Evolutionary conservation across 2,888 invertebrate genomes (phyloP), one percentile per base, ranked within the genome.

Genomic region (Sepiola atlantica): DNA sequence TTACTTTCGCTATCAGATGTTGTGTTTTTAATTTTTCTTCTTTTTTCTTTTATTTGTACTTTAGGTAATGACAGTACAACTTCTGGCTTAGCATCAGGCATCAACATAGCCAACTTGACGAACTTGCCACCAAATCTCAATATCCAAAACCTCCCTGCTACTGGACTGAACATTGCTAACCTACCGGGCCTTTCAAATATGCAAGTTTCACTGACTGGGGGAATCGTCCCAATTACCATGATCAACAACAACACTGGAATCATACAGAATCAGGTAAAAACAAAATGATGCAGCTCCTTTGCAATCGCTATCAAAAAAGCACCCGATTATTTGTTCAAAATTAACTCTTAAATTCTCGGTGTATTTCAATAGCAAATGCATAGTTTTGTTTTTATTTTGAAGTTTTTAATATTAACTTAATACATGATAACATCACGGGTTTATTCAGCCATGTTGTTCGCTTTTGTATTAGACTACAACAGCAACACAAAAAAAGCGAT

Each of bases 161-260:
- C 96, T 16, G 96, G 96, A 1, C 95, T 97, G 12, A 96, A 96
- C 94, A 96, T 97, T 21, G 95, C 97, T 93, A 97, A 96, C 94
- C 95, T 97, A 45, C 96, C 96, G 94, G 96, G 96, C 16, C 95
- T 97, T 28, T 96, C 96, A 94, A 97, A 97, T 94, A 96, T 97
- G 95, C 97, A 97, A 95, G 96, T 96, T 24, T 61, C 94, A 24
- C 45, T 94, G 32, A 92, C 94, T 35, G 94, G 94, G 77, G 98
- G 98, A 95, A 98, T 98, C 12, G 98, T 99, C 96, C 98, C 98
- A 97, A 96, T 97, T 95, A 97, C 96, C 45, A 96, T 97, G 96
- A 97, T 97, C 95, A 96, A 95, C 94, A 95, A 95, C 35, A 96
- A 96, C 94, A 93, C 95, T 20, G 95, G 95, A 91, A 94, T 96